phyloP scores from a whole-genome alignment of 2,113 vertebrate genomes.

The Delphinapterus leucas region DNA sequence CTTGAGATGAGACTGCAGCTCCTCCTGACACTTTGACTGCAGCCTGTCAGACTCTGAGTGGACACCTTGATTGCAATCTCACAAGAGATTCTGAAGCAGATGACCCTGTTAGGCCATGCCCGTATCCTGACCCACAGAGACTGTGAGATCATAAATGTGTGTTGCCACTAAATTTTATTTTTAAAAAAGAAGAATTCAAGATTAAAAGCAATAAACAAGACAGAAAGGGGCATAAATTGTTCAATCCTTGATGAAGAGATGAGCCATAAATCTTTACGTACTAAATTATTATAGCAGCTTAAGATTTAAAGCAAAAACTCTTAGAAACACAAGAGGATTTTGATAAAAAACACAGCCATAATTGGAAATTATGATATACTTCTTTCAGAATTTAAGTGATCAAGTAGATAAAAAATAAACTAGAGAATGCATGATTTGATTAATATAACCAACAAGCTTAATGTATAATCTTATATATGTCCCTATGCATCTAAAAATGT shows the following conservation, averaged over 20 bases:
- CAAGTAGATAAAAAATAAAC: not conserved
- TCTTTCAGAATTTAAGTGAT: not conserved
- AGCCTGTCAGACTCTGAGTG: not conserved
- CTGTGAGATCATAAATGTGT: not conserved
- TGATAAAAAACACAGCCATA: not conserved
- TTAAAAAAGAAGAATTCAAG: constrained; percentile 4
- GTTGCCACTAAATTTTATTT: not conserved
- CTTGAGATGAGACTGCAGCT: not conserved
- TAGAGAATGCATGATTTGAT: not conserved
- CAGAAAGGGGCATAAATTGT: not conserved
- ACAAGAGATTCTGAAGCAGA: not conserved
- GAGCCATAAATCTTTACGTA: constrained; percentile 9
- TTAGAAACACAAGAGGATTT: not conserved
- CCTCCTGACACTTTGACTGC: not conserved
- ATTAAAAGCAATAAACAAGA: not conserved
- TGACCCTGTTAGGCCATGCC: not conserved
- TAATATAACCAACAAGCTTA: constrained; percentile 6
- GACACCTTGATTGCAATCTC: not conserved
- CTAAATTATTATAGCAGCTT: not conserved
- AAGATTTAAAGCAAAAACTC: constrained; percentile 16
- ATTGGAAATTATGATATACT: not conserved
- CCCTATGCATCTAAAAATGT: not conserved
- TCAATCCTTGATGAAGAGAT: not conserved
- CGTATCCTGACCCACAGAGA: not conserved
- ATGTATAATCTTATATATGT: not conserved